Base-by-base conservation (phyloP, 2,113 vertebrate species). In the Laticauda colubrina region DNA sequence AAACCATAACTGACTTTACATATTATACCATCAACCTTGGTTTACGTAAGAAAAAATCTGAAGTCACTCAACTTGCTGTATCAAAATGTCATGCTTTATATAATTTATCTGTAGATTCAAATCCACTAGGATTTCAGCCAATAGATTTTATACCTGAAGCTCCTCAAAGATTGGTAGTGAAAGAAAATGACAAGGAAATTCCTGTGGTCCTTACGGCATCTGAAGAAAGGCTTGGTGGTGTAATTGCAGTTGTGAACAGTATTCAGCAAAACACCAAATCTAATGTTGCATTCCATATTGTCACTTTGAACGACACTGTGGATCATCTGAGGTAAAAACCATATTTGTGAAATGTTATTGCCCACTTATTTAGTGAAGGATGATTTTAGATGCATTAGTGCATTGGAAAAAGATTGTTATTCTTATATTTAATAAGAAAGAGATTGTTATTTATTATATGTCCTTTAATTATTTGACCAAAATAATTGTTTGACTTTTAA, bases 201-300 rank as follows among this genome's bases (percentile, higher is more conserved):
- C 97, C 99, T 5, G 98, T 99, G 94, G 96, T 99, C 95, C 98
- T 99, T 94, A 98, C 98, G 14, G 98, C 99, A 21, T 97, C 98
- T 0, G 98, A 99, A 95, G 98, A 99, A 48, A 98, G 99, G 95
- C 98, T 99, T 0, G 99, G 99, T 4, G 99, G 99, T 57, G 97
- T 98, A 20, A 97, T 99, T 59, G 98, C 99, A 93, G 98, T 98
- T 85, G 98, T 99, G 95, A 99, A 99, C 96, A 99, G 99, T 89
- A 97, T 99, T 96, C 98, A 98, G 94, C 97, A 91, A 55, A 98
- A 99, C 96, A 99, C 98, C 64, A 98, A 95, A 95, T 97, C 99
- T 95, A 98, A 97, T 0, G 98, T 99, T 86, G 96, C 98, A 45
- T 99, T 99, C 97, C 97, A 98, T 93, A 98, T 99, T n/a, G 98